Evolutionary conservation across 2,888 invertebrate species (phyloP).

Genomic region (Acheta domesticus): DNA sequence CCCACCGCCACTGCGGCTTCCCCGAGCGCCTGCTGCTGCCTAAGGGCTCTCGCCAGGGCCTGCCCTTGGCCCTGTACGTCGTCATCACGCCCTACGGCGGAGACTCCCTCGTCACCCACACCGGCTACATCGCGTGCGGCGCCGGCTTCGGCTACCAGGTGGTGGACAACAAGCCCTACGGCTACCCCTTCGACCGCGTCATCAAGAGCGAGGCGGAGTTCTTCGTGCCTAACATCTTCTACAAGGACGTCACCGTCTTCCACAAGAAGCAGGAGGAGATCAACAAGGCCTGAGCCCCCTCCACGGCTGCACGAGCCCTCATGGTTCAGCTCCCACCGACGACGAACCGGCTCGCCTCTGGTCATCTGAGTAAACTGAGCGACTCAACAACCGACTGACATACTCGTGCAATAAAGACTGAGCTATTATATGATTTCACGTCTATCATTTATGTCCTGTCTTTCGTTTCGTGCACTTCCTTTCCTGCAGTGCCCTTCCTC

Average conservation of each 20-base stretch:
- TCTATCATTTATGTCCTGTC: not conserved
- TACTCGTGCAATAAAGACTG: slow-evolving; percentile 9
- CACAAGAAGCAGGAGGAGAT: slow-evolving; percentile 51
- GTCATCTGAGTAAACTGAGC: not conserved
- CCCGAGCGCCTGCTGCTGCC: slow-evolving; percentile 69
- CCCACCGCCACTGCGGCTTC: slow-evolving; percentile 60
- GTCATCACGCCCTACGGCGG: slow-evolving; percentile 53
- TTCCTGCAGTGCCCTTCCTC: too few relatives aligned
- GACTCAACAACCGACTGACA: not conserved
- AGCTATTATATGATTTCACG: not conserved
- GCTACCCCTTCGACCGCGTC: slow-evolving; percentile 71
- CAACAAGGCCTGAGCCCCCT: not conserved
- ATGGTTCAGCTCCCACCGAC: not conserved
- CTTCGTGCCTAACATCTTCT: slow-evolving; percentile 51
- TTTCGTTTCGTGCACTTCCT: not conserved
- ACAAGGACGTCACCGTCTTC: slow-evolving; percentile 51
- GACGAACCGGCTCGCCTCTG: not conserved
- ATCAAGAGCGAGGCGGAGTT: slow-evolving; percentile 54
- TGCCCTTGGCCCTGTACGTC: slow-evolving; percentile 61
- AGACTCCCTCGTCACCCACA: slow-evolving; percentile 24
- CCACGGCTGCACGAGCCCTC: not conserved
- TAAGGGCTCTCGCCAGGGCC: slow-evolving; percentile 63
- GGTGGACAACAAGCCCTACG: slow-evolving; percentile 63
- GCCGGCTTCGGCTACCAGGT: slow-evolving; percentile 54
- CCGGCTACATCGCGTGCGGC: slow-evolving; percentile 46